A percentile compares a stretch with the other conserved stretches of the same genome.
Conservation (phyloP, 2,888 invertebrate genomes). For the Zaprionus lineosus region DNA sequence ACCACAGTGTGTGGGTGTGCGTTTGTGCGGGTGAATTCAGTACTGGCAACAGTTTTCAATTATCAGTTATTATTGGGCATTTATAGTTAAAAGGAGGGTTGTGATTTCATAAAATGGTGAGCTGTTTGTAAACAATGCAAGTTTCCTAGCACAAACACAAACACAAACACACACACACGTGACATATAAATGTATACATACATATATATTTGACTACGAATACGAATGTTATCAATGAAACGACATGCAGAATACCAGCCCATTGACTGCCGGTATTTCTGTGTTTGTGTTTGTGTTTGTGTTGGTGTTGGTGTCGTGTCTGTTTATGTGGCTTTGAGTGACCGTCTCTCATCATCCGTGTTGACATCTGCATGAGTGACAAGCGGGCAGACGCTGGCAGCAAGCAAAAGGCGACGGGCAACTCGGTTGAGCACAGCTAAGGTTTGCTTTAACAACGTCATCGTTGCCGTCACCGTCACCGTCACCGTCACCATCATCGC, state of each 20-base stretch:
- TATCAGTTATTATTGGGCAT: conserved; percentile 6
- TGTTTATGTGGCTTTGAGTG: too few species aligned
- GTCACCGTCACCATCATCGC: conserved; percentile 13
- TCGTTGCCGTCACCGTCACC: conserved; percentile 10
- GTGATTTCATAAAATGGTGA: too few species aligned
- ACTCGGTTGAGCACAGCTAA: too few species aligned
- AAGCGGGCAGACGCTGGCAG: neutral
- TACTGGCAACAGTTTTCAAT: too few species aligned
- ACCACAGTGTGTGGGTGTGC: too few species aligned
- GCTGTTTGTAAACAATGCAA: conserved; percentile 73
- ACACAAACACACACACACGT: conserved; percentile 2
- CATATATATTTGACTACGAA: neutral
- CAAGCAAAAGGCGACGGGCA: too few species aligned
- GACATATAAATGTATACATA: conserved; percentile 3
- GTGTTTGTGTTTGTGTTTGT: neutral
- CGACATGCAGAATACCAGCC: conserved; percentile 22
- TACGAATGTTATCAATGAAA: conserved; percentile 50
- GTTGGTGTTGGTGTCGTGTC: too few species aligned
- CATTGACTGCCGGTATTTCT: conserved; percentile 27
- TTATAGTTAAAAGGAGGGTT: too few species aligned
- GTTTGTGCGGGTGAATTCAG: too few species aligned
- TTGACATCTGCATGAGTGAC: neutral
- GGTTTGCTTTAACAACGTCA: conserved; percentile 44
- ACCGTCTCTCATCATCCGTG: neutral
- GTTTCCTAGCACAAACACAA: conserved; percentile 28